These are phyloP conservation scores for Ommatoiulus sabulosus DNA, from an alignment of 2,888 invertebrate species.

Conservation along the genomic window DNA sequence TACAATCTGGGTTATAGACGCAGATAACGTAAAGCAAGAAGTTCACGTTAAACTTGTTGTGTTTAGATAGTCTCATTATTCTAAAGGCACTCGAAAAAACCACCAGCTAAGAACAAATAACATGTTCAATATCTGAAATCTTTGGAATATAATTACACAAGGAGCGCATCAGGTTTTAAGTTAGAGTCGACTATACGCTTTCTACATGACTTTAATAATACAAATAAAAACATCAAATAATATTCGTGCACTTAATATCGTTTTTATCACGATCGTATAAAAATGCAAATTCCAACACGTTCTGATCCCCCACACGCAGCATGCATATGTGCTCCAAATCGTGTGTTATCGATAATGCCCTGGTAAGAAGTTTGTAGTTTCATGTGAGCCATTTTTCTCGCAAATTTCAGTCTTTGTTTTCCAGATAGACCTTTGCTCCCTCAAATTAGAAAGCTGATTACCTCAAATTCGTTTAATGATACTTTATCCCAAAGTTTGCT, in stretches of 20 bases:
- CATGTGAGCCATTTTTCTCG: not conserved
- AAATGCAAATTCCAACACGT: not conserved
- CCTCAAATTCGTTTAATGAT: slow-evolving; percentile 10
- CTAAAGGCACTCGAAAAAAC: no score
- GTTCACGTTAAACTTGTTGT: no score
- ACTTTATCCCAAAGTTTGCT: not conserved
- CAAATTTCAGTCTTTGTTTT: not conserved
- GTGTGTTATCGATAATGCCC: not conserved
- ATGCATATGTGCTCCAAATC: not conserved
- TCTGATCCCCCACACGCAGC: not conserved
- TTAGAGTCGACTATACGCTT: no score
- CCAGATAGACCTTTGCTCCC: not conserved
- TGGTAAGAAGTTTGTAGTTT: not conserved
- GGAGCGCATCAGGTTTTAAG: no score
- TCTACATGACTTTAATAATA: not conserved
- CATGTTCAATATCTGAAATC: no score
- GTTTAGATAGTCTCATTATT: no score
- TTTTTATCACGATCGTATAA: not conserved
- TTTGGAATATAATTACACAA: no score
- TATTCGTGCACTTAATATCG: not conserved
- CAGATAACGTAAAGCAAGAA: no score
- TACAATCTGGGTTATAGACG: no score
- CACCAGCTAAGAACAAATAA: no score
- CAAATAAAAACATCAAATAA: not conserved
- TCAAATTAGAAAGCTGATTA: not conserved